phyloP scores from a whole-genome alignment of 2,888 invertebrate genomes.

The Danaus chrysippus region DNA sequence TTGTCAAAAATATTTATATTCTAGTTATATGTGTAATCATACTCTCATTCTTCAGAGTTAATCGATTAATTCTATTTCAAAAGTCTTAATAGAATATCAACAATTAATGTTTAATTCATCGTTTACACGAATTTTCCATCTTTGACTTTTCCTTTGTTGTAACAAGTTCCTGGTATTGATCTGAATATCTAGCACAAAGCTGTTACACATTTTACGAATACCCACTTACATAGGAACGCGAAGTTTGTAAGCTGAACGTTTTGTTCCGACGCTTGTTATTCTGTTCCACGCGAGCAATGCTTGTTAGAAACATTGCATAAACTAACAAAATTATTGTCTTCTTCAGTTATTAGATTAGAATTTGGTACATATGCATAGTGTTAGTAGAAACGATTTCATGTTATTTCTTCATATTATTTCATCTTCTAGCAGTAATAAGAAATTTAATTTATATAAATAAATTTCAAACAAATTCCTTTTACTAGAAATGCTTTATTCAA shows the following conservation, averaged over 20 bases:
- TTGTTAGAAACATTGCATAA: background rate
- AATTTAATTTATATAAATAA: background rate
- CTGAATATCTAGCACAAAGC: constrained; percentile 7
- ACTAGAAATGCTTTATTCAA: constrained; percentile 1
- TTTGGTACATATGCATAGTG: background rate
- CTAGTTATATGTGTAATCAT: too few species aligned
- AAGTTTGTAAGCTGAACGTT: constrained; percentile 6
- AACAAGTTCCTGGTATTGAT: background rate
- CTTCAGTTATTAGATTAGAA: background rate
- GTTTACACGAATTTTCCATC: background rate
- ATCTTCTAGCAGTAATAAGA: too few species aligned
- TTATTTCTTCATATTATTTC: background rate
- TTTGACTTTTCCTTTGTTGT: constrained; percentile 1
- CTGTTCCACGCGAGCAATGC: constrained; percentile 2
- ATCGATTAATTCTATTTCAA: too few species aligned
- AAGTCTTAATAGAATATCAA: too few species aligned
- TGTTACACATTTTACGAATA: constrained; percentile 6
- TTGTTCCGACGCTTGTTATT: constrained; percentile 3
- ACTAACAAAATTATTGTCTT: constrained; percentile 2
- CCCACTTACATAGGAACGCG: constrained; percentile 2
- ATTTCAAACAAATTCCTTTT: background rate
- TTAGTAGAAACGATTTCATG: background rate
- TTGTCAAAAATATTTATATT: constrained; percentile 24
- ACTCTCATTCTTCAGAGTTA: too few species aligned
- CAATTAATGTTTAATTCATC: background rate